Evolutionary conservation across 2,113 vertebrate genomes (phyloP), one percentile per base, ranked within the genome.

Genomic region (Gadus chalcogrammus): DNA sequence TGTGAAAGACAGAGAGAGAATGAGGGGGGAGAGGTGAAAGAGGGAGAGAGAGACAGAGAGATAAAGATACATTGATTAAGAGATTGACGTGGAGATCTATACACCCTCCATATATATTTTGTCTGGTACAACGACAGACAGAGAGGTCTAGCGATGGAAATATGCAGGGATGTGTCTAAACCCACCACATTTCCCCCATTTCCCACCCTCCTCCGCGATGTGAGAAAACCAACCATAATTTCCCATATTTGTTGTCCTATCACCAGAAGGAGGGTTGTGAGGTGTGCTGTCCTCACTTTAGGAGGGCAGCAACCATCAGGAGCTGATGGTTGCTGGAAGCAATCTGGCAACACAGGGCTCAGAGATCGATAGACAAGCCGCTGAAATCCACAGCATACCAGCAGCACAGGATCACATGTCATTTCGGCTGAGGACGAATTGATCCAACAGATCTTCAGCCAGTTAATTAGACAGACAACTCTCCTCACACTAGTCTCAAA

Each of bases 301-400:
- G 73, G 86, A 82, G 20, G 20, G 20, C 20, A 20, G 20, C 20
- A 20, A 20, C 20, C 20, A 20, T 20, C 82, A 79, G 74, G 15
- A 73, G 79, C 76, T 76, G 79, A 82, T 55, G 68, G 75, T 55
- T 71, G 76, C 75, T 76, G 79, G 79, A 80, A 83, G 77, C 75
- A 83, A 75, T 81, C 82, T 78, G 79, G 80, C 69, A 3, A 68
- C 11, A 20, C 79, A 56, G 80, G 68, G 82, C 75, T 75, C 59
- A 74, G 66, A 24, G 77, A 82, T 88, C 80, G 28, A 88, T 82
- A 68, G 65, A 70, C 58, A 70, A 38, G 17, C 66, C 62, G 7
- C 69, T 18, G 24, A 48, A 7, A 61, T 75, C 68, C 53, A 20
- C 28, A 17, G 64, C 55, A 28, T 58, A 70, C 27, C 2, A 1